Conservation (phyloP, 2,113 vertebrate genomes). For the Sinocyclocheilus maitianheensis region DNA sequence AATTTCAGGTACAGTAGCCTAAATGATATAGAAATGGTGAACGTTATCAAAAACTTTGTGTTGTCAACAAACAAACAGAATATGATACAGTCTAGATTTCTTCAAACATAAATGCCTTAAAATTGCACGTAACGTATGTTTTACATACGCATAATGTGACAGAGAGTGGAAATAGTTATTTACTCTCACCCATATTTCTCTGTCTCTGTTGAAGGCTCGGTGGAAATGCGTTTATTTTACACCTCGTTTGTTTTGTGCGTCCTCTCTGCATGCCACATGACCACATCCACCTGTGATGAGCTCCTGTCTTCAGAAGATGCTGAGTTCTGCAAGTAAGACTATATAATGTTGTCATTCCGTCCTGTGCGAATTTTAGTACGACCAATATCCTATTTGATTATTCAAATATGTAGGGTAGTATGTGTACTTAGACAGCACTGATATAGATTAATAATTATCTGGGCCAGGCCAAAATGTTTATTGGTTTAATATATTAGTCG, state of each 20-base stretch:
- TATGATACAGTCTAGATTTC: not conserved
- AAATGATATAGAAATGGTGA: not conserved
- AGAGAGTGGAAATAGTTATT: not conserved
- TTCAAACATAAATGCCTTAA: not conserved
- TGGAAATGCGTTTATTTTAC: conserved; percentile 39
- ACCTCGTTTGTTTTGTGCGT: conserved; percentile 28
- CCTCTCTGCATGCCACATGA: not conserved
- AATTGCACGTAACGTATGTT: not conserved
- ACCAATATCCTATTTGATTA: not conserved
- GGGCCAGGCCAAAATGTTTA: not conserved
- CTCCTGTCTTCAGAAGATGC: conserved; percentile 45
- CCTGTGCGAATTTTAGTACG: not conserved
- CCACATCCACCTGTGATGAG: not conserved
- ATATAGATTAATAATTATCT: too few relatives aligned
- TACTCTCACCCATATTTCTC: not conserved
- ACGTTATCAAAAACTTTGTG: not conserved
- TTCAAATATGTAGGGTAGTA: not conserved
- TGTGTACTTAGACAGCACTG: not conserved
- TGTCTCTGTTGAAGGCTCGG: not conserved
- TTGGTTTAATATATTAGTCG: not conserved
- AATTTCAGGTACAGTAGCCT: not conserved
- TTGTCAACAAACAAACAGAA: not conserved
- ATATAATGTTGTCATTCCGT: too few relatives aligned
- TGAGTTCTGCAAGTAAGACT: conserved; percentile 59
- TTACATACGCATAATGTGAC: not conserved